These are phyloP conservation scores for Dendrolimus houi DNA, from an alignment of 2,888 invertebrate species.

Conservation along the genomic window DNA sequence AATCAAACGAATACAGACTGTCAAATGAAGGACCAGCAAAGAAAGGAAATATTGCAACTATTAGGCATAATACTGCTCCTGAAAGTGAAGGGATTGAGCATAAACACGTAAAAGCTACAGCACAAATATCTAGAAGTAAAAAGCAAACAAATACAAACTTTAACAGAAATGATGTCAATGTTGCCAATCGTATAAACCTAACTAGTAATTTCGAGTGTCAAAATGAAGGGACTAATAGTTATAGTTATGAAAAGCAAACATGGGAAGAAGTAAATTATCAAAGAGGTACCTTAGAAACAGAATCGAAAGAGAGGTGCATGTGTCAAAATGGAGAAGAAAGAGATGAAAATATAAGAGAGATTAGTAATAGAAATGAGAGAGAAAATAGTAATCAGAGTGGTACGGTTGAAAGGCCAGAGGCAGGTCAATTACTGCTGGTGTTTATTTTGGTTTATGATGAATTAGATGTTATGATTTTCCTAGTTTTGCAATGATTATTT, in stretches of 20 bases:
- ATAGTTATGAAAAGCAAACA: constrained; percentile 7
- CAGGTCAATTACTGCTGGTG: constrained; percentile 55
- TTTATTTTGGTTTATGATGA: constrained; percentile 46
- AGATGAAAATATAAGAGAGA: constrained; percentile 28
- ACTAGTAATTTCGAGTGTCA: background rate
- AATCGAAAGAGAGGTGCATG: constrained; percentile 8
- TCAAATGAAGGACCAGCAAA: no score
- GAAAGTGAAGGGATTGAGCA: no score
- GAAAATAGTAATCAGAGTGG: constrained; percentile 35
- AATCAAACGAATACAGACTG: no score
- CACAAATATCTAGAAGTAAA: background rate
- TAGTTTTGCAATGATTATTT: constrained; percentile 30
- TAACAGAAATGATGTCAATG: background rate
- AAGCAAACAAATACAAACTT: background rate
- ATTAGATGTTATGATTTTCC: constrained; percentile 36
- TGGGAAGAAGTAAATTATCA: constrained; percentile 11
- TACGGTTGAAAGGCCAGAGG: constrained; percentile 33
- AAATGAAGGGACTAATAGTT: constrained; percentile 1
- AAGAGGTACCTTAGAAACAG: constrained; percentile 10
- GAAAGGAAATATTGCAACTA: no score
- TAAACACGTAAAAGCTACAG: no score
- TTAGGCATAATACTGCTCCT: no score
- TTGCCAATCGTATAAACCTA: background rate
- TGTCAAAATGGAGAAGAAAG: constrained; percentile 15
- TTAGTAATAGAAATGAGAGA: constrained; percentile 39